Conservation (phyloP, 2,888 invertebrate species). For the Conus canariensis region DNA sequence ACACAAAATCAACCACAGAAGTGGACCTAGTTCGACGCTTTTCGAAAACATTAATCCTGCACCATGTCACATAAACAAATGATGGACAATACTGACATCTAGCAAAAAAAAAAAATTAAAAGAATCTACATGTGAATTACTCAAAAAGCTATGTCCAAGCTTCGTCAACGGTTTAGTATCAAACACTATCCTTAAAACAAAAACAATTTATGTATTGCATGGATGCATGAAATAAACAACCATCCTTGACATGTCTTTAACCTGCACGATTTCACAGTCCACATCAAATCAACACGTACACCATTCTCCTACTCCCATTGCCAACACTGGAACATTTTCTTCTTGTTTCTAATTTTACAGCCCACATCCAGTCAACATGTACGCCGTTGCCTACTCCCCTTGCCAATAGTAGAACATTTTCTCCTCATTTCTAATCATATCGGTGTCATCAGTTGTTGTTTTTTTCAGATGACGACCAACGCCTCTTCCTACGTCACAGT, state of each 20-base stretch:
- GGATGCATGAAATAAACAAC: neutral
- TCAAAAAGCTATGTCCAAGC: neutral
- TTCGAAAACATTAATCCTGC: too few species aligned
- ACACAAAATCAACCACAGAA: too few species aligned
- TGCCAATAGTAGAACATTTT: neutral
- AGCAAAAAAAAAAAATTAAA: too few species aligned
- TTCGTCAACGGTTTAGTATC: neutral
- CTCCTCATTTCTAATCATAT: neutral
- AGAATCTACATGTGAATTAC: too few species aligned
- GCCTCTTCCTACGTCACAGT: neutral
- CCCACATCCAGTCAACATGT: neutral
- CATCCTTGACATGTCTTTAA: too few species aligned
- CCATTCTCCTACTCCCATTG: neutral
- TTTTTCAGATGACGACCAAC: conserved; percentile 8
- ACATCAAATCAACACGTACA: neutral
- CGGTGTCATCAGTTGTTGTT: neutral
- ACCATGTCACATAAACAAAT: too few species aligned
- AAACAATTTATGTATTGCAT: neutral
- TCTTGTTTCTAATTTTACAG: neutral
- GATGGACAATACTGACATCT: too few species aligned
- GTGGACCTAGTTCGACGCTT: too few species aligned
- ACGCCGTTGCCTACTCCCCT: neutral
- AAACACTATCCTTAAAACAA: neutral
- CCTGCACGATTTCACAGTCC: neutral
- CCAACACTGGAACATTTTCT: neutral